phyloP scores from a whole-genome alignment of 2,797 vertebrate species.

The Myotis planiceps region DNA sequence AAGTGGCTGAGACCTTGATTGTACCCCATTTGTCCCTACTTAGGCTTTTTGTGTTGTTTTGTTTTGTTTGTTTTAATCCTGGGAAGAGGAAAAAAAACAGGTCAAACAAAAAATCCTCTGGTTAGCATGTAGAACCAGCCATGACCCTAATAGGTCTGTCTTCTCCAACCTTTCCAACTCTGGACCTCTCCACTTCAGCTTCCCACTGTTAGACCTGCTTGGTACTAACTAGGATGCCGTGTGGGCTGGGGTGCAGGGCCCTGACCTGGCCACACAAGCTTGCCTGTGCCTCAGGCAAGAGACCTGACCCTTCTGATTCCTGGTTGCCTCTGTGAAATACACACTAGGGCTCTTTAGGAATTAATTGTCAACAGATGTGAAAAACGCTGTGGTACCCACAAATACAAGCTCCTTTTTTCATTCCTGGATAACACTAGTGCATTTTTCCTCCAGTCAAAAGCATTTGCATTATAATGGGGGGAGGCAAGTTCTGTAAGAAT shows the following conservation, averaged over 20 bases:
- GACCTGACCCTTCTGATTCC: not conserved
- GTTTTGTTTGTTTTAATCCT: constrained; percentile 32
- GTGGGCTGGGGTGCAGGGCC: not conserved
- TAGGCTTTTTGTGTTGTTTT: constrained; percentile 16
- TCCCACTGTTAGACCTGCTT: not conserved
- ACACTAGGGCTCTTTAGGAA: not conserved
- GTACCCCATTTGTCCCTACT: not conserved
- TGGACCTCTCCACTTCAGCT: not conserved
- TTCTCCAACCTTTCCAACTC: not conserved
- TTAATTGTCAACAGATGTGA: not conserved
- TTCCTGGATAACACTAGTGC: not conserved
- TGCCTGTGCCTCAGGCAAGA: not conserved
- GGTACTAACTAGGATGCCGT: not conserved
- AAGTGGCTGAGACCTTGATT: not conserved
- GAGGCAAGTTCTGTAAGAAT: not conserved
- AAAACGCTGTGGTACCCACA: not conserved
- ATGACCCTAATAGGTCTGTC: not conserved
- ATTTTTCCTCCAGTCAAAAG: not conserved
- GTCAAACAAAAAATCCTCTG: not conserved
- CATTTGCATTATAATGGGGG: not conserved
- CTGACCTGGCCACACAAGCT: not conserved
- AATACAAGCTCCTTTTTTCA: not conserved
- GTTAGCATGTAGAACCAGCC: not conserved
- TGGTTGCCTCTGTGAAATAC: not conserved
- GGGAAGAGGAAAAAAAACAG: not conserved